Conservation (phyloP, 2,113 vertebrate species). For the Sphaerodactylus townsendi region DNA sequence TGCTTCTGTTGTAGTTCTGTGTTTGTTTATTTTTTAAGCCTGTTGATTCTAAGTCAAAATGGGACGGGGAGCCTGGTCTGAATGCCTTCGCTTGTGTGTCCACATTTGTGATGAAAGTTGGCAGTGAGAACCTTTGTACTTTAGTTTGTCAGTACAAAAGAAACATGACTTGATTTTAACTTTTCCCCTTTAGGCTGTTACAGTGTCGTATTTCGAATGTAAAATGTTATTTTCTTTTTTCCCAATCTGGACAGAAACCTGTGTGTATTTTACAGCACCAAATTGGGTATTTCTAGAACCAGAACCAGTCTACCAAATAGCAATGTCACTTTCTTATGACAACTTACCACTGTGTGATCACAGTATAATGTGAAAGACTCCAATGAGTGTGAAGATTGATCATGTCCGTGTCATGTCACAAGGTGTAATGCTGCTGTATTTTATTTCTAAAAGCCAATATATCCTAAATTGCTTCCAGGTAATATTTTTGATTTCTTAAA, state of each 20-base stretch:
- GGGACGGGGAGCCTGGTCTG: conserved; percentile 50
- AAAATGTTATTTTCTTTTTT: conserved; percentile 67
- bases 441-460: conserved; percentile 79
- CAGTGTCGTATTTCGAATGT: conserved; percentile 72
- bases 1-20: conserved; percentile 47
- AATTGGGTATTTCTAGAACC: conserved; percentile 69
- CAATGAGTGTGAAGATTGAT: conserved; percentile 72
- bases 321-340: conserved; percentile 74
- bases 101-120: conserved; percentile 65
- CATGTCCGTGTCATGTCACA: conserved; percentile 77
- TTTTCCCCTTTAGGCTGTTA: conserved; percentile 59
- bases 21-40: conserved; percentile 56
- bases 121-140: conserved; percentile 60
- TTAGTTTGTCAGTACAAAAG: conserved; percentile 62
- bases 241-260: conserved; percentile 65
- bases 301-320: conserved; percentile 73
- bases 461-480: conserved; percentile 87
- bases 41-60: conserved; percentile 71
- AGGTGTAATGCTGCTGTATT: conserved; percentile 86
- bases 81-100: conserved; percentile 70
- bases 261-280: conserved; percentile 62
- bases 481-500: conserved; percentile 82
- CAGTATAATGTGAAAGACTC: conserved; percentile 81
- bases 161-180: conserved; percentile 59
- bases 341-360: conserved; percentile 74